Base-by-base conservation (phyloP, 2,797 vertebrate species). In the Crypturellus tataupa region DNA sequence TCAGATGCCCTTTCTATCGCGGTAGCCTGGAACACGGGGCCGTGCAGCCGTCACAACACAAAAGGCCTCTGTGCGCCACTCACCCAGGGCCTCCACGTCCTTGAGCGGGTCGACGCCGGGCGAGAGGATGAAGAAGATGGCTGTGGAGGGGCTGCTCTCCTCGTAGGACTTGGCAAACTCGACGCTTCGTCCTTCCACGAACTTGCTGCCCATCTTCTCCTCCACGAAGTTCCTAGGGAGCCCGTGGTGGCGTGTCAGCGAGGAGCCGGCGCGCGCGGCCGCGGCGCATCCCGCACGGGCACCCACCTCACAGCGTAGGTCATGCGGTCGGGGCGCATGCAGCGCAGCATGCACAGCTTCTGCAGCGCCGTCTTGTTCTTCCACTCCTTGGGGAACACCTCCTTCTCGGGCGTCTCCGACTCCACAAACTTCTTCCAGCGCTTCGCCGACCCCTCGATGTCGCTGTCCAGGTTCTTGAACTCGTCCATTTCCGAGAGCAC, bases 121-220 rank as follows among this genome's bases (percentile, higher is more conserved):
- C 51, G 98, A 98, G 12, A 98, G 98, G 65, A 98, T 98, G 94
- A 98, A 98, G 97, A 98, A 98, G 51, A 98, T 78, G 0, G 98
- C 97, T 0, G 95, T 95, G 47, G 98, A 97, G 13, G 96, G 97
- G 91, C 97, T 97, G 97, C 98, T 98, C 85, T 98, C 98, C 85
- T 97, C 93, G 23, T 98, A 98, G 9, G 96, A 98, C 90, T 98
- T 95, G 20, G 95, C 88, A 53, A 98, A 97, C 20, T 98, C 98
- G 4, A 97, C 23, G 16, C 97, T 98, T 31, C 97, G 96, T 60
- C 97, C 97, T 94, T 98, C 96, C 69, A 98, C 97, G 7, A 96
- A 98, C 91, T 97, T 98, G 82, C 96, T 98, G 18, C 98, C 98
- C 97, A 98, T 98, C 79, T 98, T 98, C 91, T 98, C 98, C 79